These are phyloP conservation scores for Thalpophila matura DNA, from an alignment of 2,888 invertebrate genomes.

Conservation along the genomic window DNA sequence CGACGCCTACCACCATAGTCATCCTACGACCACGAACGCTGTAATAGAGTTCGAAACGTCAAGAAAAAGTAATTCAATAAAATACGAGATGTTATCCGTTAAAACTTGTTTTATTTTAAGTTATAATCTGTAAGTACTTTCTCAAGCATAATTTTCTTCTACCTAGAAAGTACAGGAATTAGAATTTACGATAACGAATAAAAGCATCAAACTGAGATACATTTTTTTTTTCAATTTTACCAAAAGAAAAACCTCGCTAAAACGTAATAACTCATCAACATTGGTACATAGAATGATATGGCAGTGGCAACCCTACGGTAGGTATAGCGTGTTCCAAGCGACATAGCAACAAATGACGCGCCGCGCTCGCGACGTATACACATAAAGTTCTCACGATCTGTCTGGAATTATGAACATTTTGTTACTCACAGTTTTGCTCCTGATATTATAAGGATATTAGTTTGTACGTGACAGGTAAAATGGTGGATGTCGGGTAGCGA, in stretches of 20 bases:
- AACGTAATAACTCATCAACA: background rate
- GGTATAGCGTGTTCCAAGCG: slow-evolving; percentile 39
- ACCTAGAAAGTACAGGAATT: no score
- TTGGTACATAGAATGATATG: slow-evolving; percentile 10
- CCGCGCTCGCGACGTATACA: slow-evolving; percentile 38
- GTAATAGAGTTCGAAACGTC: no score
- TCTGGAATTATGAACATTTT: slow-evolving; percentile 49
- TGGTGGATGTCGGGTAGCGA: background rate
- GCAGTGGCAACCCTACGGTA: slow-evolving; percentile 39
- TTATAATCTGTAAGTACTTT: no score
- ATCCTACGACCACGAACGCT: no score
- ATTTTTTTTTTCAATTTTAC: no score
- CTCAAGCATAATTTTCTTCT: no score
- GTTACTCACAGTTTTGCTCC: slow-evolving; percentile 8
- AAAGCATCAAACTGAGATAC: no score
- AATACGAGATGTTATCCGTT: no score
- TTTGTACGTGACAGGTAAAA: slow-evolving; percentile 7
- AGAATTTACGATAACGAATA: background rate
- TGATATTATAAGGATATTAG: slow-evolving; percentile 13
- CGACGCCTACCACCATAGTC: no score
- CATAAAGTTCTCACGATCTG: slow-evolving; percentile 38
- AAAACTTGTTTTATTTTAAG: no score
- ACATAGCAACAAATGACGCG: slow-evolving; percentile 62
- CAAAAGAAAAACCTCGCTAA: background rate
- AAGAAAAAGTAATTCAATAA: no score